These are phyloP conservation scores for Sphaerophoria rueppellii DNA, from an alignment of 2,888 invertebrate genomes.

Conservation along the genomic window DNA sequence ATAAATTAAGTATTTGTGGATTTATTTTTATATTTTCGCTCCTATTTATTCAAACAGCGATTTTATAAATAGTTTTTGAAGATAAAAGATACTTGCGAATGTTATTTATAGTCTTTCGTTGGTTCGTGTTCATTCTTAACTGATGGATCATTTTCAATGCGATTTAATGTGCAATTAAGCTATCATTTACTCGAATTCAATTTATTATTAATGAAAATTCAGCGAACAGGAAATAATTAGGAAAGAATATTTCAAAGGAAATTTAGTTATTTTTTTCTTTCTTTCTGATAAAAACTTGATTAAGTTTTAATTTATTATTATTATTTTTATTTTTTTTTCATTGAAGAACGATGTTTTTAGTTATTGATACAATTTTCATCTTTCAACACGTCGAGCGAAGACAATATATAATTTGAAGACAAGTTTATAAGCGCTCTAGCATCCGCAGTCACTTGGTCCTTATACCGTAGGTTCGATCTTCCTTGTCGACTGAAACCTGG, in stretches of 20 bases:
- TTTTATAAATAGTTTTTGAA: constrained; percentile 14
- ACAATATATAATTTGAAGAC: no score
- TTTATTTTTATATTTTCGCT: neutral
- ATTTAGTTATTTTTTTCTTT: constrained; percentile 1
- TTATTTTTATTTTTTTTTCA: no score
- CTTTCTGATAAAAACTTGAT: constrained; percentile 8
- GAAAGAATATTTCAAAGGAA: constrained; percentile 32
- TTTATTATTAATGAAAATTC: constrained; percentile 42
- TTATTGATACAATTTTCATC: no score
- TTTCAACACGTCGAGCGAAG: no score
- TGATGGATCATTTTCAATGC: constrained; percentile 18
- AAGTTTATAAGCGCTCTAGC: no score
- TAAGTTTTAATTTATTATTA: neutral
- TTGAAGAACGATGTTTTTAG: no score
- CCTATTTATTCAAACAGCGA: neutral
- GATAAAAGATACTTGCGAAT: constrained; percentile 29
- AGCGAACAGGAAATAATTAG: constrained; percentile 65
- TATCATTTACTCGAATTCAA: neutral
- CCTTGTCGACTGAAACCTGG: no score
- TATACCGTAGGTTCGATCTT: no score
- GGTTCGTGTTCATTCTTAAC: constrained; percentile 49
- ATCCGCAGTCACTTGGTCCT: no score
- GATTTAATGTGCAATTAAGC: constrained; percentile 12
- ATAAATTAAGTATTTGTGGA: constrained; percentile 48
- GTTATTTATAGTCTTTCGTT: constrained; percentile 22